These are phyloP conservation scores for Etheostoma cragini DNA, from an alignment of 2,113 vertebrate species.

Conservation along the genomic window DNA sequence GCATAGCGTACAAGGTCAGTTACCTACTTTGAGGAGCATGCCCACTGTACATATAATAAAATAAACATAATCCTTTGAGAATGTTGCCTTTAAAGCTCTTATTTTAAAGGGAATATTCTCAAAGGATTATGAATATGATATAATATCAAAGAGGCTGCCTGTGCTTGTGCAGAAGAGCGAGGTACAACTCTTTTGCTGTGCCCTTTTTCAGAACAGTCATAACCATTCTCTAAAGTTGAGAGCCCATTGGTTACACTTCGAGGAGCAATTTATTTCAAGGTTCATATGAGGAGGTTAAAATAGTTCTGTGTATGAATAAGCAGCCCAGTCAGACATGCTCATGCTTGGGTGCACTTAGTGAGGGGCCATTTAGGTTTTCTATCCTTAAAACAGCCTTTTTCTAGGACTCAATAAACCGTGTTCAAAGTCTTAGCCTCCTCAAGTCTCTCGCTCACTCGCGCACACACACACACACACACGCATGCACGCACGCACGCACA, in stretches of 20 bases:
- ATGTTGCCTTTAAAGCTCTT: conserved; percentile 40
- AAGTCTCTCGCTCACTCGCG: background rate
- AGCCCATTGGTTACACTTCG: conserved; percentile 68
- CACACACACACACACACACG: background rate
- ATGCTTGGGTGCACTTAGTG: conserved; percentile 44
- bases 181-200: conserved; percentile 9
- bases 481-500: background rate
- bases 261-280: conserved; percentile 71
- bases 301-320: conserved; percentile 67
- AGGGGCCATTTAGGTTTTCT: conserved; percentile 37
- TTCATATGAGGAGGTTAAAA: conserved; percentile 63
- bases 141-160: background rate
- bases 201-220: conserved; percentile 35
- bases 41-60: conserved; percentile 6
- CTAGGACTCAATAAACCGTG: conserved; percentile 37
- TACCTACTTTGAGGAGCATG: conserved; percentile 14
- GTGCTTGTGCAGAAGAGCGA: conserved; percentile 1
- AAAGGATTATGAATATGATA: no score
- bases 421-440: conserved; percentile 34
- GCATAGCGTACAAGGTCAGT: conserved; percentile 26
- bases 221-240: conserved; percentile 42
- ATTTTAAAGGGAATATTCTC: conserved; percentile 20
- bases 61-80: conserved; percentile 27
- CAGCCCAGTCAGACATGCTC: conserved; percentile 46
- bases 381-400: conserved; percentile 43